Evolutionary conservation across 92 coral and sea anemone genomes (phyloP).

Genomic region (Pocillopora meandrina): DNA sequence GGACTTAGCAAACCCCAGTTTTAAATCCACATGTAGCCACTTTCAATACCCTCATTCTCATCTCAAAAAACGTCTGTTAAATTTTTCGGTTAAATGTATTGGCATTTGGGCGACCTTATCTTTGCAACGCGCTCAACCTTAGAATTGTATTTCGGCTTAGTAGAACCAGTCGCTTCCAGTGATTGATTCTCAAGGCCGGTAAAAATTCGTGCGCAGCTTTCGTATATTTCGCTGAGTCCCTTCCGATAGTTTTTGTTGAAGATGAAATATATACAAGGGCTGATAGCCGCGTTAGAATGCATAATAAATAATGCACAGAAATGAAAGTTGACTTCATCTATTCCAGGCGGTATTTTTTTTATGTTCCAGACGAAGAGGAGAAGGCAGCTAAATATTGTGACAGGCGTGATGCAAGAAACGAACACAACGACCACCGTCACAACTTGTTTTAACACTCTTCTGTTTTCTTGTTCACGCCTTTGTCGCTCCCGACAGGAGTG

Average conservation of each 20-base stretch:
- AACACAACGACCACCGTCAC: constrained; percentile 42
- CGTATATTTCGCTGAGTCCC: constrained; percentile 19
- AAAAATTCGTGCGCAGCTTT: constrained; percentile 1
- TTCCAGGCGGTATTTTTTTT: background rate
- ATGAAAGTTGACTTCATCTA: constrained; percentile 6
- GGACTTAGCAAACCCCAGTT: background rate
- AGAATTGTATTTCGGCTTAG: background rate
- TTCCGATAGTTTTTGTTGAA: constrained; percentile 43
- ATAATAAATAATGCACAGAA: constrained; percentile 29
- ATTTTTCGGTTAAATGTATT: background rate
- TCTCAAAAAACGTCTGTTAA: background rate
- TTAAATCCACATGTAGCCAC: background rate
- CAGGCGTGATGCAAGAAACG: constrained; percentile 40
- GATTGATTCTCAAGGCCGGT: background rate
- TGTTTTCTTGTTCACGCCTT: constrained; percentile 43
- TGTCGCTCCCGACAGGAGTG: constrained; percentile 38
- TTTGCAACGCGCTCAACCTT: background rate
- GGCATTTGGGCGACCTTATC: constrained; percentile 11
- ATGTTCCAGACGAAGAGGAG: constrained; percentile 25
- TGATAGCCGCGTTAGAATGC: constrained; percentile 40
- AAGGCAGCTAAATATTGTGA: constrained; percentile 29
- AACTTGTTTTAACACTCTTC: constrained; percentile 43
- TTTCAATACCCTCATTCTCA: background rate
- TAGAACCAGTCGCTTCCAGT: background rate
- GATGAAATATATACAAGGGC: constrained; percentile 46